Evolutionary conservation across 30 jellyfish, hydroid and myxozoan genomes (phyloP), one percentile per base, ranked within the genome.

Genomic region (Clytia hemisphaerica): DNA sequence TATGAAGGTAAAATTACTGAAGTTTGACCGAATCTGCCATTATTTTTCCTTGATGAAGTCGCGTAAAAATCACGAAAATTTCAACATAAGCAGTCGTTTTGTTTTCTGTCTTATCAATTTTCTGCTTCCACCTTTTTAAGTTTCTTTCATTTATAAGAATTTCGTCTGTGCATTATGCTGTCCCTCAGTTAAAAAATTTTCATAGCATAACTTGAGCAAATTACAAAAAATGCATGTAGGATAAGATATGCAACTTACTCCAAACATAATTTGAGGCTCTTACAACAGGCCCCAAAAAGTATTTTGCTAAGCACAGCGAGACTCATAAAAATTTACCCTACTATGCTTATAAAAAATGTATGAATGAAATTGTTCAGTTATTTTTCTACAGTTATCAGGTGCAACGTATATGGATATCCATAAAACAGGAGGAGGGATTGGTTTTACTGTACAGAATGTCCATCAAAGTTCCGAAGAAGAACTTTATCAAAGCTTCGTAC

Each of bases 391-490:
- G 96, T 78, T 86, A 16, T 94, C 93, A 34, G 96, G 96, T 15
- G 94, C 94, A 44, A 61, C 94, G 2, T 86, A 86, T 73, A 86
- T 86, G 96, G 94, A 86, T 37, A 79, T 86, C 35, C 96, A 86
- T 53, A 75, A 78, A 58, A 86, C 87, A 10, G 96, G 96, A 24
- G 96, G 96, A 37, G 96, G 96, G 32, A 86, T 86, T 29, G 40
- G 74, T 58, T 86, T 78, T 55, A 86, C 96, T 3, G 96, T 86
- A 30, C 74, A 79, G 32, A 79, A 68, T 67, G 96, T 86, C 31
- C 48, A 80, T 7, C 63, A 73, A 27, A 92, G 94, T 5, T 24
- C 94, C 14, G 93, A 78, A 65, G 96, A 86, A 6, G 94, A 86
- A 37, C 90, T 86, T 18, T 78, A 64, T 57, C 53, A 42, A 1